These are phyloP conservation scores for Octomys mimax DNA, from an alignment of 2,797 vertebrate genomes.

Conservation along the genomic window DNA sequence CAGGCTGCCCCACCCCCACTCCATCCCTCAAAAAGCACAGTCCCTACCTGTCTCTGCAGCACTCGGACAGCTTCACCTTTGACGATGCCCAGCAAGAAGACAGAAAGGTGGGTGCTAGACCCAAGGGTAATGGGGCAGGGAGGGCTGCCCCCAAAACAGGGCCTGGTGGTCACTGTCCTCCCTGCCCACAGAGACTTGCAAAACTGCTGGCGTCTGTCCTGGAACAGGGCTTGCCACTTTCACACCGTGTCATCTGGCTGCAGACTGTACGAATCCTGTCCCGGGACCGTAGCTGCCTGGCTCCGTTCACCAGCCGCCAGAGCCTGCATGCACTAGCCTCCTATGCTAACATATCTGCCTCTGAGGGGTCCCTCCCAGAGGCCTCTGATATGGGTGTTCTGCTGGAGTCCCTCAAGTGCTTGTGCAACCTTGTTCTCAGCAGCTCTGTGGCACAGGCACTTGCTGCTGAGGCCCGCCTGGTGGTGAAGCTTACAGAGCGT, in stretches of 20 bases:
- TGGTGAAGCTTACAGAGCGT: constrained; percentile 91
- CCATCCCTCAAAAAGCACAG: neutral
- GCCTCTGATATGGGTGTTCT: constrained; percentile 92
- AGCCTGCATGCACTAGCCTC: constrained; percentile 92
- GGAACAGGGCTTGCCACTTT: constrained; percentile 92
- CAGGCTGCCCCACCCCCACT: neutral
- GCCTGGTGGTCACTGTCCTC: neutral
- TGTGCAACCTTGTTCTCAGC: constrained; percentile 96
- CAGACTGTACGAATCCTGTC: constrained; percentile 95
- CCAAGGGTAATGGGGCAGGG: neutral
- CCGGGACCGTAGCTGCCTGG: constrained; percentile 93
- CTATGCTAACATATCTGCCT: constrained; percentile 89
- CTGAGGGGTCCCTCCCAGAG: constrained; percentile 84
- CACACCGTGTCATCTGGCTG: constrained; percentile 94
- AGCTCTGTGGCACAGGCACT: constrained; percentile 92
- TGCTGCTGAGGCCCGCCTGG: constrained; percentile 90
- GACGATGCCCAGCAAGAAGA: constrained; percentile 74
- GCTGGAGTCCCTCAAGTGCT: constrained; percentile 95
- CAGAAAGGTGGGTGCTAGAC: constrained; percentile 74
- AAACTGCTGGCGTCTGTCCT: constrained; percentile 92
- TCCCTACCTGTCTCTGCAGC: constrained; percentile 65
- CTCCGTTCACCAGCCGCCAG: constrained; percentile 89
- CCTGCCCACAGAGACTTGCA: constrained; percentile 91
- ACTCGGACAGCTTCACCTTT: constrained; percentile 80
- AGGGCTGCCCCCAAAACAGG: neutral